Evolutionary conservation across 2,797 vertebrate species (phyloP).

Genomic region (Enteromius trimaculatus): DNA sequence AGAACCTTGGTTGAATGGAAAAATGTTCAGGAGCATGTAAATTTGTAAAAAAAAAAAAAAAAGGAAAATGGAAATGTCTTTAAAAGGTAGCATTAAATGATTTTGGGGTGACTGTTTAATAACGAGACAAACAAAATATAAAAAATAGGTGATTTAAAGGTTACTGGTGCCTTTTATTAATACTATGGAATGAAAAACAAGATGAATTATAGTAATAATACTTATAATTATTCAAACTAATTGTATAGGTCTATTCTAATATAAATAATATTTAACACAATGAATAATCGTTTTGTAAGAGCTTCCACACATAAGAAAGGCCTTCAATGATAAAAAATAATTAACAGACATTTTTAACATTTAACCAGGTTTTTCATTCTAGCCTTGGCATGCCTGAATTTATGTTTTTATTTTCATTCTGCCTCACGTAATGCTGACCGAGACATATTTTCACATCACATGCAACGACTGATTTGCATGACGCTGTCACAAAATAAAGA

Average conservation of each 20-base stretch:
- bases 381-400: neutral
- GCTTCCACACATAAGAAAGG: neutral
- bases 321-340: neutral
- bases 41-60: too few relatives aligned
- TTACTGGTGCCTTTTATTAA: neutral
- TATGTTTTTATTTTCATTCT: neutral
- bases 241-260: neutral
- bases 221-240: neutral
- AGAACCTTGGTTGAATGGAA: neutral
- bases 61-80: neutral
- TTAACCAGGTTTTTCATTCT: neutral
- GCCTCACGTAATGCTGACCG: neutral
- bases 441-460: neutral
- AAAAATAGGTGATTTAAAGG: neutral
- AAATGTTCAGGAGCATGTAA: neutral
- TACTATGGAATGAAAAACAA: neutral
- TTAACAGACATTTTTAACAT: neutral
- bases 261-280: neutral
- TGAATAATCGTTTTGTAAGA: neutral
- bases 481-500: constrained; percentile 16
- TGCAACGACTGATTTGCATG: neutral
- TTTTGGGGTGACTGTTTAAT: neutral
- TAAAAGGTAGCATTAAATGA: neutral
- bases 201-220: neutral
- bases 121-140: too few relatives aligned